A percentile compares a stretch with the other conserved stretches of the same genome.
Conservation (phyloP, 2,113 vertebrate species). For the Myocastor coypus region DNA sequence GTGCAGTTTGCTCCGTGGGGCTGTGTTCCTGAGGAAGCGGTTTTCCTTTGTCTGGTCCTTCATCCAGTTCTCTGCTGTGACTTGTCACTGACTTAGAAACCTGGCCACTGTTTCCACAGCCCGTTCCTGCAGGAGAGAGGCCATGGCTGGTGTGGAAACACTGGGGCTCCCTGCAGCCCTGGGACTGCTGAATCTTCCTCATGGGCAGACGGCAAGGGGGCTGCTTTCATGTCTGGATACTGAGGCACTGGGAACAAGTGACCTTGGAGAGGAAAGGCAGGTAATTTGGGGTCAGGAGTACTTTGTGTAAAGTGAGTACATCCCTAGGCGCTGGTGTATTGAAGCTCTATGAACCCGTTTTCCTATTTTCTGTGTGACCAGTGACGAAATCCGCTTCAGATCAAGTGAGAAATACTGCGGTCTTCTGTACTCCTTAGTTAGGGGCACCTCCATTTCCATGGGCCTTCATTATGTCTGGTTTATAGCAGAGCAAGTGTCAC, state of each 20-base stretch:
- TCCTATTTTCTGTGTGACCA: background rate
- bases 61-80: background rate
- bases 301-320: background rate
- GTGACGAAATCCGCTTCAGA: background rate
- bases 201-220: fast-evolving
- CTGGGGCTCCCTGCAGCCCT: background rate
- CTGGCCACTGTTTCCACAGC: background rate
- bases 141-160: background rate
- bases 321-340: too few species aligned
- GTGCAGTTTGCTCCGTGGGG: fast-evolving
- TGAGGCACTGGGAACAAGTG: background rate
- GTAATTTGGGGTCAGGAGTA: background rate
- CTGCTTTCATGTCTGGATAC: fast-evolving
- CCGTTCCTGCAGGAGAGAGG: background rate
- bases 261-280: background rate
- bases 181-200: background rate
- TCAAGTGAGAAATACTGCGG: background rate
- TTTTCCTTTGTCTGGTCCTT: background rate
- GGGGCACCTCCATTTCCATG: background rate
- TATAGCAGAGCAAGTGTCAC: background rate
- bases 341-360: background rate
- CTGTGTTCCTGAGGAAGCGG: background rate
- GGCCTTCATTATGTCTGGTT: background rate
- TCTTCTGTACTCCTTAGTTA: background rate
- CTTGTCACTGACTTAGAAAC: background rate